These are phyloP conservation scores for Drosophila nigritarsus DNA, from an alignment of 2,888 invertebrate species.

Conservation along the genomic window DNA sequence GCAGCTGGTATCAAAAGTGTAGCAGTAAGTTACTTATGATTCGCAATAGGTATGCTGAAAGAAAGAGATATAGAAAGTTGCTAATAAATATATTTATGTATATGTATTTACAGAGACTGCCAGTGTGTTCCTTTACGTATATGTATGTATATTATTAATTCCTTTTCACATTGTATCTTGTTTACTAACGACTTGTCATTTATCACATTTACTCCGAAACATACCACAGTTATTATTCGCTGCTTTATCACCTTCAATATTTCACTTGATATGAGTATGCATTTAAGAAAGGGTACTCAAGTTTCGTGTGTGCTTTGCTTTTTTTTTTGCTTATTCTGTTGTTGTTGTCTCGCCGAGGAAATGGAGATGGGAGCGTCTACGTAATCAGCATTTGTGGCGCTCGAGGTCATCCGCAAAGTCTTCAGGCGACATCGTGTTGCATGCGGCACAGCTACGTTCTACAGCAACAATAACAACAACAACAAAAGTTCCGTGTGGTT, in stretches of 20 bases:
- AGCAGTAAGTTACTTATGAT: not conserved
- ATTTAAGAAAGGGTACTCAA: slow-evolving; percentile 30
- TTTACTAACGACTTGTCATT: slow-evolving; percentile 1
- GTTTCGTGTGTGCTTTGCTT: slow-evolving; percentile 15
- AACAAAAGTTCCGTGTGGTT: slow-evolving; percentile 66
- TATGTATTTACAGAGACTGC: not conserved
- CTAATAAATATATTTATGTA: not conserved
- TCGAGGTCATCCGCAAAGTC: slow-evolving; percentile 80
- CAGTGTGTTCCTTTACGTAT: not conserved
- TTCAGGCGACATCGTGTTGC: slow-evolving; percentile 70
- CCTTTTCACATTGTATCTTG: not conserved
- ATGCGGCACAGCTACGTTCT: slow-evolving; percentile 70
- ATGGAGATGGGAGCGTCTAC: slow-evolving; percentile 68
- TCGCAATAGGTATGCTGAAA: slow-evolving; percentile 1
- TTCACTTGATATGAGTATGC: not conserved
- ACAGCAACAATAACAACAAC: slow-evolving; percentile 32
- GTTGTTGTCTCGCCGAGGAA: slow-evolving; percentile 30
- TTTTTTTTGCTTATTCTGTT: slow-evolving; percentile 13
- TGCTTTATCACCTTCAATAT: not conserved
- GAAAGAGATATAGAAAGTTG: not conserved
- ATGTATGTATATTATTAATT: not conserved
- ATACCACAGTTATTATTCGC: not conserved
- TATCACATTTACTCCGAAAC: not conserved
- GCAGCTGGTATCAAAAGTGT: slow-evolving; percentile 2
- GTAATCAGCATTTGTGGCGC: slow-evolving; percentile 81